Percentiles rank a stretch among this genome's conserved stretches.
Evolutionary conservation across 2,113 vertebrate species (phyloP).

Genomic region (Xiphophorus maculatus): DNA sequence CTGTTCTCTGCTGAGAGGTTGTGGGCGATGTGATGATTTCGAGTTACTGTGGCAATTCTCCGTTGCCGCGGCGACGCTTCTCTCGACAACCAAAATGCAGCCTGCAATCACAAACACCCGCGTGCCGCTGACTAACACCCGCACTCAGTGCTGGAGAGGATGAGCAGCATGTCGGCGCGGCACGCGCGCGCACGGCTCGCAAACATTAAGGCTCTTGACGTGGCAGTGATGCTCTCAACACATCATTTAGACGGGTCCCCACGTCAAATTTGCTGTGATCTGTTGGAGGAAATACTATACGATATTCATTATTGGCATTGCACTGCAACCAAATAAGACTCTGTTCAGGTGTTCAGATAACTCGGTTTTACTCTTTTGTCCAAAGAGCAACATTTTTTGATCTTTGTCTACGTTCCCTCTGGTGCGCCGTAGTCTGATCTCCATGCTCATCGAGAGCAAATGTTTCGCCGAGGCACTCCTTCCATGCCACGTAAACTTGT

Average conservation of each 20-base stretch:
- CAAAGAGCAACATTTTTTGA: background rate
- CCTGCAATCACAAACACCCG: slow-evolving; percentile 7
- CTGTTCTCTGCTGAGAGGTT: slow-evolving; percentile 63
- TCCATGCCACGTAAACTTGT: too few relatives aligned
- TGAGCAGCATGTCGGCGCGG: background rate
- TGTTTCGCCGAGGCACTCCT: too few relatives aligned
- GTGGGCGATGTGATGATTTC: slow-evolving; percentile 63
- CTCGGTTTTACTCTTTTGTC: background rate
- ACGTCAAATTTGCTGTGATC: background rate
- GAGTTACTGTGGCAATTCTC: slow-evolving; percentile 61
- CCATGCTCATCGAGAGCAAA: too few relatives aligned
- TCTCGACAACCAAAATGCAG: slow-evolving; percentile 28
- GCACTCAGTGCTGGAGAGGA: slow-evolving; percentile 13
- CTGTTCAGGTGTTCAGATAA: background rate
- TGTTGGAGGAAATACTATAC: background rate
- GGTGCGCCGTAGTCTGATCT: too few relatives aligned
- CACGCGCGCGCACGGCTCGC: background rate
- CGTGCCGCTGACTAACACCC: slow-evolving; percentile 15
- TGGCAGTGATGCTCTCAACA: background rate
- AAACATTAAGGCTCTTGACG: slow-evolving; percentile 7
- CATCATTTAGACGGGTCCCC: background rate
- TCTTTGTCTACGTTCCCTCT: too few relatives aligned
- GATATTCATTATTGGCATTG: background rate
- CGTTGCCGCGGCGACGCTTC: slow-evolving; percentile 56
- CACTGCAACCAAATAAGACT: too few relatives aligned